Percentiles rank a stretch among this genome's conserved stretches.
These are phyloP conservation scores for Oenanthe oenanthe DNA, from an alignment of 2,113 vertebrate species.

Conservation along the genomic window DNA sequence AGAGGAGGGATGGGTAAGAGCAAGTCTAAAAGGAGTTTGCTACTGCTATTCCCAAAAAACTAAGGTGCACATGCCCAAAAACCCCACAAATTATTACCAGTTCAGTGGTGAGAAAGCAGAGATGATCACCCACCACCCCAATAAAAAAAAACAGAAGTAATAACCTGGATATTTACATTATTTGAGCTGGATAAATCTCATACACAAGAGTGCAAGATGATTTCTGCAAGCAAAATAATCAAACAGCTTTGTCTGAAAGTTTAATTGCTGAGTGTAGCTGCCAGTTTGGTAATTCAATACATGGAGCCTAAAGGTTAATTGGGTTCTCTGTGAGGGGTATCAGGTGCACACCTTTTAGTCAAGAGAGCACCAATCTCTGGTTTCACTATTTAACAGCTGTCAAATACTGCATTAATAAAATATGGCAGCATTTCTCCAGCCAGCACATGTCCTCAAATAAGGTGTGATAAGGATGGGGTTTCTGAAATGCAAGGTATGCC, in stretches of 20 bases:
- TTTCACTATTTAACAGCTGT: slow-evolving; percentile 74
- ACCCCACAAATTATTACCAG: accelerated
- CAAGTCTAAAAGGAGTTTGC: background rate
- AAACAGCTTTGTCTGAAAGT: background rate
- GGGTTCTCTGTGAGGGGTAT: slow-evolving; percentile 30
- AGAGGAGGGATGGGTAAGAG: background rate
- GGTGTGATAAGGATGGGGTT: background rate
- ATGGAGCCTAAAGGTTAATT: slow-evolving; percentile 25
- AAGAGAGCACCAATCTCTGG: slow-evolving; percentile 49
- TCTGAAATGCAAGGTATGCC: background rate
- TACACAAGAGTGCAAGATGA: background rate
- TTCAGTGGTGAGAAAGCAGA: background rate
- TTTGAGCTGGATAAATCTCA: background rate
- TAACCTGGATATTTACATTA: background rate
- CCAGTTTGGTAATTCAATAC: slow-evolving; percentile 25
- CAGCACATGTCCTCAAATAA: background rate
- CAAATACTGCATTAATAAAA: slow-evolving; percentile 69
- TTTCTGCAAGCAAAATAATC: background rate
- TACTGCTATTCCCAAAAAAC: background rate
- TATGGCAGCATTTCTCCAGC: slow-evolving; percentile 11
- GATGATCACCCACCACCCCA: background rate
- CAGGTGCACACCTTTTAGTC: slow-evolving; percentile 47
- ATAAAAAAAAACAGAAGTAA: background rate
- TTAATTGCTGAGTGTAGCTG: background rate
- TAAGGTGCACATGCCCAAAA: background rate